Base-by-base conservation (phyloP, 2,888 invertebrate species). In the Nezara viridula region DNA sequence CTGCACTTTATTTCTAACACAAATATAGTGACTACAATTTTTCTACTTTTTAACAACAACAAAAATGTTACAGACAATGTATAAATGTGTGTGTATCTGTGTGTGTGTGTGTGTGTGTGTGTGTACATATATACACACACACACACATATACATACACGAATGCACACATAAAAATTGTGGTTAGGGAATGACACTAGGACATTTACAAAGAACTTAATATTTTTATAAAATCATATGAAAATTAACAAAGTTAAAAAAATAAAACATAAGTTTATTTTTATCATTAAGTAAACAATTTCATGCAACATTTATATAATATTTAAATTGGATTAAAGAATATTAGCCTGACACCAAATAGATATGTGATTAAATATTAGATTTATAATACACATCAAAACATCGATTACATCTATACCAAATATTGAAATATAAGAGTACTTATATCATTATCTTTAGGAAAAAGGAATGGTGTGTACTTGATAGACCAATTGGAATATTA, bases 1-100 rank as follows among this genome's bases (percentile, higher is more conserved):
- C 44, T 81, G 81, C 44, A 81, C 81, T 81, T 81, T 81, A 81
- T 81, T 81, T 81, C 81, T 44, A 81, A 40, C 81, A 81, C 81
- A 44, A 44, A 81, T 81, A 44, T 77, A 40, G 37, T 24, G 24
- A 81, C 40, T 81, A 81, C 81, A 81, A 44, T 40, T 77, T 77
- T 77, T 21, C 14, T 44, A 44, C 19, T 10, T 40, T 10, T 44
- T n/a, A 81, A 81, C 4, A 81, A 44, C 14, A 32, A 66, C 3
- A 32, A 66, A 32, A 66, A 44, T 44, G n/a, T 81, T 44, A 81
- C 40, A 81, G 14, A 40, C 40, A 77, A 1, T 14, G 37, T 66
- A 3, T n/a, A 14, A 2, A 66, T 24, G 47, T 50, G 50, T 49
- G 14, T 49, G 14, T 49, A 49, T 49, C 9, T 49, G 14, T 49